These are phyloP conservation scores for Rapana venosa DNA, from an alignment of 2,888 invertebrate species.

Conservation along the genomic window DNA sequence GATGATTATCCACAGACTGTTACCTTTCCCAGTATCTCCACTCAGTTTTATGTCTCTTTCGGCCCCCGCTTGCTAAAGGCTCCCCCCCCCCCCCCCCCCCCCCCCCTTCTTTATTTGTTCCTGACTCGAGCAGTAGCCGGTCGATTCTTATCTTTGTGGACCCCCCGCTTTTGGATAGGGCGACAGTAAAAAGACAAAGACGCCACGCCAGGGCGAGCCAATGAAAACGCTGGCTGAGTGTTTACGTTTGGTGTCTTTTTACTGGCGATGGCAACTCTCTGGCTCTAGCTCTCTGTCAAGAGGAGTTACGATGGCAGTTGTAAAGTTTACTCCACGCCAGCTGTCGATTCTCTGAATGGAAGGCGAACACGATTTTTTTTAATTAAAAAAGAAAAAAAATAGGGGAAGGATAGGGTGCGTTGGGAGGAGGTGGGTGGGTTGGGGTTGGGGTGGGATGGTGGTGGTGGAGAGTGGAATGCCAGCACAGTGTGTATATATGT, in stretches of 20 bases:
- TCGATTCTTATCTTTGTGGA: slow-evolving; percentile 6
- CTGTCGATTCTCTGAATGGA: not conserved
- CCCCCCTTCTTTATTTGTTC: not conserved
- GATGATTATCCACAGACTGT: not conserved
- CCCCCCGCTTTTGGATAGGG: slow-evolving; percentile 3
- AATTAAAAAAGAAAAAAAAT: not conserved
- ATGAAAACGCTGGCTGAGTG: not conserved
- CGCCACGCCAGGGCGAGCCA: not conserved
- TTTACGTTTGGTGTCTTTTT: slow-evolving; percentile 8
- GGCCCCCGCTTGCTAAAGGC: not conserved
- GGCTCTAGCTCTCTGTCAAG: not conserved
- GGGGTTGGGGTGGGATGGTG: not conserved
- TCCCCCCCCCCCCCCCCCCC: not conserved
- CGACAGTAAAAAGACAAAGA: slow-evolving; percentile 23
- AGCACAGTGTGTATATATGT: too few relatives aligned
- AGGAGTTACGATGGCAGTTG: not conserved
- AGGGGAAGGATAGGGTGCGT: not conserved
- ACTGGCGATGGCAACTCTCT: not conserved
- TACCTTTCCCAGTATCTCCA: not conserved
- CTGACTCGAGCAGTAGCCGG: not conserved
- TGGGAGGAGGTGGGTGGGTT: not conserved
- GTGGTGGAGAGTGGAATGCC: too few relatives aligned
- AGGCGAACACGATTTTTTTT: too few relatives aligned
- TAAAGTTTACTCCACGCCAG: not conserved
- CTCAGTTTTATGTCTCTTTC: not conserved